Evolutionary conservation across 2,797 vertebrate genomes (phyloP), one percentile per base, ranked within the genome.

Genomic region (Gallinago nigripennis): DNA sequence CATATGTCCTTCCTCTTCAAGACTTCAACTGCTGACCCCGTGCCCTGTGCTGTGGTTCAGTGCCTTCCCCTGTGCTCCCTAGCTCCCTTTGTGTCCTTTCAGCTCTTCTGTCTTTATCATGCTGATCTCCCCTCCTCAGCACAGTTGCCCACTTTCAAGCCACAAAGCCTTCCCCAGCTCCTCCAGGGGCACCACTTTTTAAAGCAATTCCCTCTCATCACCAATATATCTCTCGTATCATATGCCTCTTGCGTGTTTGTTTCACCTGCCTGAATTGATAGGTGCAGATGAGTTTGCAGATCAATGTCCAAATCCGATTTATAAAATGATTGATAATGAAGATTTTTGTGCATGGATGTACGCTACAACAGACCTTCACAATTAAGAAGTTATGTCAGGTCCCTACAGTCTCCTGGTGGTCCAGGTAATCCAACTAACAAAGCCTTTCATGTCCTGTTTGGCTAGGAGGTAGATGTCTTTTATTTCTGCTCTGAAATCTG

Each of bases 61-160:
- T 70, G 68, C 64, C 75, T 90, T 94, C 50, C 82, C 87, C 35
- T 92, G 89, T 57, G 33, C 53, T 94, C 88, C 63, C 66, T 48
- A 64, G 45, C 31, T 83, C 66, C 82, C 57, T 94, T 96, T 91
- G 82, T 90, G 87, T 82, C 50, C 70, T 93, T 88, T 91, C 95
- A 90, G 91, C 63, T 79, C 64, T 72, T 90, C 61, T 41, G 70
- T 57, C 92, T 94, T 94, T 92, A 94, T 95, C 95, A 95, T 91
- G 94, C 89, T 94, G 94, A 97, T 92, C 61, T 78, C 31, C 56
- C 23, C 65, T 81, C 30, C 23, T 50, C 64, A 51, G 75, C 68
- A 51, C 19, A 48, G 77, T 66, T 11, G 0, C 69, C 73, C 66
- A 57, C 31, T 86, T 86, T n/a, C 43, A 79, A 75, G 80, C 46